phyloP scores from a whole-genome alignment of 2,797 vertebrate species.

The Caiman crocodilus region DNA sequence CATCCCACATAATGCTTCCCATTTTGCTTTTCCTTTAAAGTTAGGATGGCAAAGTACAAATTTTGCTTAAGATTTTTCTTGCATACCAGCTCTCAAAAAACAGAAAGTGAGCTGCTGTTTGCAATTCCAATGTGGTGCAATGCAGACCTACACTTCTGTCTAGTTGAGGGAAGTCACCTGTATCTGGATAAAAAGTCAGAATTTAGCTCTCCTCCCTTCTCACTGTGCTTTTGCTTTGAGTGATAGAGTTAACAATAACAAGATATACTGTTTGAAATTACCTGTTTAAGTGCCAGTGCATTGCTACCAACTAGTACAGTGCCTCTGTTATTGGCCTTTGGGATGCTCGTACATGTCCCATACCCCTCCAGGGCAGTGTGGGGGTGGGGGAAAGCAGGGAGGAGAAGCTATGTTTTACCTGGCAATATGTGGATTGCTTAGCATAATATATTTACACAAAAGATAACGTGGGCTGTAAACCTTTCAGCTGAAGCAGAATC shows the following conservation, averaged over 20 bases:
- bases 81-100: neutral
- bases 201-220: neutral
- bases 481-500: neutral
- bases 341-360: neutral
- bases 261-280: neutral
- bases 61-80: neutral
- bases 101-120: rapidly evolving
- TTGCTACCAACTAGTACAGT: neutral
- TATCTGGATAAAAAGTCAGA: neutral
- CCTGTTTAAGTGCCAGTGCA: neutral
- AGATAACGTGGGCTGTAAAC: neutral
- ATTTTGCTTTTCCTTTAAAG: neutral
- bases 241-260: neutral
- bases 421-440: neutral
- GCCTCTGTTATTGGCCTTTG: constrained; percentile 6
- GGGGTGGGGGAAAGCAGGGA: neutral
- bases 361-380: neutral
- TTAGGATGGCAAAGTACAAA: neutral
- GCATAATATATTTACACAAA: neutral
- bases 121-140: neutral
- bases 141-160: neutral
- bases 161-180: neutral
- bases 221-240: neutral
- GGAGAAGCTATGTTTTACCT: neutral
- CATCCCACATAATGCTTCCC: neutral